A percentile compares a stretch with the other conserved stretches of the same genome.
phyloP scores from a whole-genome alignment of 2,888 invertebrate genomes.

The Acleris literana region DNA sequence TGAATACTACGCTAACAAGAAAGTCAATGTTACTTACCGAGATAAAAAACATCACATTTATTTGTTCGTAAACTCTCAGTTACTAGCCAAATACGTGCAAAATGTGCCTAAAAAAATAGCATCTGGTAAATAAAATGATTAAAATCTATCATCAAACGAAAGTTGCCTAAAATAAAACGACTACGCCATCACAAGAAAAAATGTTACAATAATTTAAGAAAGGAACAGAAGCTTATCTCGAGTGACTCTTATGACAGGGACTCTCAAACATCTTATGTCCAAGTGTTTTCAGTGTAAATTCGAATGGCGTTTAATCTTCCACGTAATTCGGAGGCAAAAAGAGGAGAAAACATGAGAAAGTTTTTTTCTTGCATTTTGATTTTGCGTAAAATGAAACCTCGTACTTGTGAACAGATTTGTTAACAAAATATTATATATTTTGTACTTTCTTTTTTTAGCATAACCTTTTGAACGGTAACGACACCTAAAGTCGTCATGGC shows the following conservation, averaged over 20 bases:
- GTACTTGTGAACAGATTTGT: too few relatives aligned
- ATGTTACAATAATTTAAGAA: slow-evolving; percentile 49
- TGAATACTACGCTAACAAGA: too few relatives aligned
- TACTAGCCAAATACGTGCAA: background rate
- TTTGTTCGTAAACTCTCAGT: background rate
- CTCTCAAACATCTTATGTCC: slow-evolving; percentile 42
- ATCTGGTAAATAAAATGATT: slow-evolving; percentile 43
- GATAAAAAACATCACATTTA: too few relatives aligned
- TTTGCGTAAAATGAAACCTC: background rate
- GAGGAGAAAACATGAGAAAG: slow-evolving; percentile 7
- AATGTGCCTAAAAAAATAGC: background rate
- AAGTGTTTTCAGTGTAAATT: slow-evolving; percentile 38
- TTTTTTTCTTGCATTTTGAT: background rate
- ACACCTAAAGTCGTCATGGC: too few relatives aligned
- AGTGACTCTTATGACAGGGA: slow-evolving; percentile 49
- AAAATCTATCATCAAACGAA: slow-evolving; percentile 42
- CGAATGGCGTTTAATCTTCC: slow-evolving; percentile 35
- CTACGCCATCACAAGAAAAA: slow-evolving; percentile 39
- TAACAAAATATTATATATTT: too few relatives aligned
- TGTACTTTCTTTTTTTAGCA: too few relatives aligned
- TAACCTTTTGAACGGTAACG: too few relatives aligned
- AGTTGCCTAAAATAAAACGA: slow-evolving; percentile 40
- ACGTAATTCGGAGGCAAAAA: slow-evolving; percentile 19
- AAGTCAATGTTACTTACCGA: too few relatives aligned
- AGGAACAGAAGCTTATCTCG: slow-evolving; percentile 48